Conservation (phyloP, 2,888 invertebrate species). For the Flabesymbios commensalis region DNA sequence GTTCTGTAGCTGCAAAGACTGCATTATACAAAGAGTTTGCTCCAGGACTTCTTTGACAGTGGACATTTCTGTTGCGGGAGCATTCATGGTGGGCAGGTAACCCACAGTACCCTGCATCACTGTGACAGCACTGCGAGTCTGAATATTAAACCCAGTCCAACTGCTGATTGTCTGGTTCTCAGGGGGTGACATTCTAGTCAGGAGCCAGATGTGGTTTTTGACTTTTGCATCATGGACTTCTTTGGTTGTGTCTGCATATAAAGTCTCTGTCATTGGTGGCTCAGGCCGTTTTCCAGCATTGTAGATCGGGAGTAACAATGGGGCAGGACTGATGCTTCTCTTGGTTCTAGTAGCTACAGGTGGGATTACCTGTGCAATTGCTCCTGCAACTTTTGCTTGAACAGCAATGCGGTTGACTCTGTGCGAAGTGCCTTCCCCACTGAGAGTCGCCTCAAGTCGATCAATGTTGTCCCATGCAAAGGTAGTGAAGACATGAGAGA, state of each 20-base stretch:
- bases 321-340: constrained; percentile 1
- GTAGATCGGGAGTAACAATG: constrained; percentile 1
- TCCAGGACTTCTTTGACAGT: constrained; percentile 18
- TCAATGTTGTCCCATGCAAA: constrained; percentile 39
- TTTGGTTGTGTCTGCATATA: background rate
- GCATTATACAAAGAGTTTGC: constrained; percentile 15
- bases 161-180: constrained; percentile 14
- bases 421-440: constrained; percentile 35
- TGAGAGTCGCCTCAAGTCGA: constrained; percentile 36
- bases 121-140: background rate
- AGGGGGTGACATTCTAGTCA: constrained; percentile 6
- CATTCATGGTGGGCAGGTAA: constrained; percentile 24
- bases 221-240: background rate
- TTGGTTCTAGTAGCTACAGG: background rate
- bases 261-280: constrained; percentile 8
- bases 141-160: constrained; percentile 32
- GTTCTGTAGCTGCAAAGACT: constrained; percentile 7
- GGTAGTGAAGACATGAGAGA: constrained; percentile 21
- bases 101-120: constrained; percentile 16
- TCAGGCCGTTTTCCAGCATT: constrained; percentile 18
- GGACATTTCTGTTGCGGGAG: constrained; percentile 22
- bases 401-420: constrained; percentile 38
- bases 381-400: constrained; percentile 23
- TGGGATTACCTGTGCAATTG: background rate
- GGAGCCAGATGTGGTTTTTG: constrained; percentile 10